A percentile compares a stretch with the other conserved stretches of the same genome.
These are phyloP conservation scores for Ormyrus thymus DNA, from an alignment of 2,888 invertebrate genomes.

Conservation along the genomic window DNA sequence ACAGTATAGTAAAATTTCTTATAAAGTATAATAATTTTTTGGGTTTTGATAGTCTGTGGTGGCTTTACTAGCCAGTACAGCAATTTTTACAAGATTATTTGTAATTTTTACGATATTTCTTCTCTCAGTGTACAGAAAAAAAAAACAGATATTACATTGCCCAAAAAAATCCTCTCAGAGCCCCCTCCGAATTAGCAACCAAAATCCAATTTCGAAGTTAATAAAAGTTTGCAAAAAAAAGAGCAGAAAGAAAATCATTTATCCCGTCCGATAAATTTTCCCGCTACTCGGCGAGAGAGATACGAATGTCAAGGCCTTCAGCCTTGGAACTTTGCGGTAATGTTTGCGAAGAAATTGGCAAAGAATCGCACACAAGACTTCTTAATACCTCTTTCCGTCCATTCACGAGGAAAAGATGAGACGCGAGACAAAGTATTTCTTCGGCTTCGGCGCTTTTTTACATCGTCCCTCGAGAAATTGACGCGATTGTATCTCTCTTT, in stretches of 20 bases:
- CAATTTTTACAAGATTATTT: too few relatives aligned
- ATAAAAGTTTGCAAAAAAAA: conserved; percentile 7
- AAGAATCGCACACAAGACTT: conserved; percentile 11
- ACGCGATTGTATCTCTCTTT: neutral
- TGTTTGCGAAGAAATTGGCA: conserved; percentile 36
- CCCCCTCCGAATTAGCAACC: neutral
- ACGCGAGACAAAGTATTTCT: neutral
- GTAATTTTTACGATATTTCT: too few relatives aligned
- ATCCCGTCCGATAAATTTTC: conserved; percentile 22
- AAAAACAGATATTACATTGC: neutral
- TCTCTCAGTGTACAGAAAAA: too few relatives aligned
- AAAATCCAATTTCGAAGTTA: conserved; percentile 12
- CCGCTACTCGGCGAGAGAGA: neutral
- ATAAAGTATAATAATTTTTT: too few relatives aligned
- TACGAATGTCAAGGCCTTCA: conserved; percentile 14
- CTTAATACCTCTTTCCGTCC: conserved; percentile 1
- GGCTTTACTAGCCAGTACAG: too few relatives aligned
- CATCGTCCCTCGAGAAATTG: neutral
- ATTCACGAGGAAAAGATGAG: too few relatives aligned
- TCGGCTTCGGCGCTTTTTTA: neutral
- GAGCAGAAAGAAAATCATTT: neutral
- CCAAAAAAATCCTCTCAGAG: neutral
- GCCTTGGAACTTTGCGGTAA: conserved; percentile 31
- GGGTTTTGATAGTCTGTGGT: too few relatives aligned
- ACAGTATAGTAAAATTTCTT: too few relatives aligned